Evolutionary conservation across 2,113 vertebrate genomes (phyloP).

Genomic region (Rutilus rutilus): DNA sequence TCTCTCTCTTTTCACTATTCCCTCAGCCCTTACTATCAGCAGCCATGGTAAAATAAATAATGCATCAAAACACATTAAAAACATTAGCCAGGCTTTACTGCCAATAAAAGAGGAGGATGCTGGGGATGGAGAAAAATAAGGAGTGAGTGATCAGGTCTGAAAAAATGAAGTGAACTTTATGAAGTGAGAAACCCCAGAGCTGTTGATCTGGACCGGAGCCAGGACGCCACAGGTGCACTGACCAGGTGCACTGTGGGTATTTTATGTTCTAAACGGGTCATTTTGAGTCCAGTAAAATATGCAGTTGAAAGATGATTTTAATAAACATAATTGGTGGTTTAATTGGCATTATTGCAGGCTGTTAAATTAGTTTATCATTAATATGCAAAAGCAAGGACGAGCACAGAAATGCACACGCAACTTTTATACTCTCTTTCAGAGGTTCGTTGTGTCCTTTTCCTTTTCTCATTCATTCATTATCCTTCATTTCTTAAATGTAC

Average conservation of each 20-base stretch:
- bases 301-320: constrained; percentile 13
- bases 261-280: constrained; percentile 39
- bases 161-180: constrained; percentile 63
- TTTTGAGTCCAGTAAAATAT: constrained; percentile 19
- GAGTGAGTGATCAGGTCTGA: constrained; percentile 38
- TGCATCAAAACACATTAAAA: constrained; percentile 78
- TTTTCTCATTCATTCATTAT: not conserved
- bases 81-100: constrained; percentile 74
- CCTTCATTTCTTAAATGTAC: not conserved
- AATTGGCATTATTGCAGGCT: constrained; percentile 1
- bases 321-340: constrained; percentile 15
- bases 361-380: not conserved
- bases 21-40: constrained; percentile 68
- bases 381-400: constrained; percentile 10
- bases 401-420: not conserved
- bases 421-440: not conserved
- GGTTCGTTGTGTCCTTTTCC: not conserved
- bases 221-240: constrained; percentile 30
- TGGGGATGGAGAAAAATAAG: constrained; percentile 19
- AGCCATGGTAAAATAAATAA: constrained; percentile 76
- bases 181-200: constrained; percentile 51
- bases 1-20: constrained; percentile 56
- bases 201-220: constrained; percentile 1
- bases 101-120: constrained; percentile 62
- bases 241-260: constrained; percentile 13